Base-by-base conservation (phyloP, 1,140 invertebrate genomes). In the Ips typographus region DNA sequence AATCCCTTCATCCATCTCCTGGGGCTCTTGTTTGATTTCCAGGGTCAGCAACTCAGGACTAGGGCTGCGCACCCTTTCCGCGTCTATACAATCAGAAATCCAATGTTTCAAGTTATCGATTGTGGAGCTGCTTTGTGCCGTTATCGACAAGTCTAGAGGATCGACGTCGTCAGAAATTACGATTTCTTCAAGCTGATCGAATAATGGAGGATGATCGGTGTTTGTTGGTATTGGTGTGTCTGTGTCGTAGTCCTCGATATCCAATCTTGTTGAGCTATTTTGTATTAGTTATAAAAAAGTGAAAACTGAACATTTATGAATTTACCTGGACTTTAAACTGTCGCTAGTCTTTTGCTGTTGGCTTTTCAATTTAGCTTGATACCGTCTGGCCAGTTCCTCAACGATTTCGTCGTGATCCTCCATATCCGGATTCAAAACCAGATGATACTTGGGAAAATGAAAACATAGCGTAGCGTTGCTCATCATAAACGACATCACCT, bases 401-500 rank as follows among this genome's bases (percentile, higher is more conserved):
- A 75, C 84, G 82, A 70, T 77, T 77, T 77, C 72, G 60, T 84
- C 83, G 70, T 87, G 83, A 56, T 85, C 82, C 7, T 81, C 74
- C 2, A 86, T 73, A 40, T 79, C 80, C 0, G 84, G 85, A 78
- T 89, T 86, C 40, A 89, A 76, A 60, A 85, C 82, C 41, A 89
- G 83, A 5, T 87, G 79, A 58, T 88, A 83, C 38, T 88, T 85
- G 0, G 88, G 88, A 62, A 89, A 82, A 49, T 84, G 79, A 41
- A 86, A 79, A 60, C 84, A 76, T 57, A 88, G 83, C 40, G 8
- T 44, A 22, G 40, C 44, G 22, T 60, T 37, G 40, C 8, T 40
- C 3, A 61, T 5, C 1, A 42, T 60, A 36, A 60, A 53, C 6
- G 56, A 52, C 7, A 61, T 55, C 3, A 78, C 62, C 68, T 78